Percentiles rank a stretch among this genome's conserved stretches.
These are phyloP conservation scores for mouse (Mus musculus) DNA, from an alignment of 2,113 vertebrate genomes.

Conservation along the genomic window GRCm39 chr10:56741001-56741500, in stretches of 20 bases:
- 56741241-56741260: neutral
- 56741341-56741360: no score
- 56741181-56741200: no score
- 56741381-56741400: no score
- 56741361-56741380: neutral
- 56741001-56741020: neutral
- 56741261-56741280: neutral
- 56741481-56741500: neutral
- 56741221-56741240: neutral
- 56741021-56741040: constrained; percentile 14
- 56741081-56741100: no score
- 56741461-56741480: neutral
- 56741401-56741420: neutral
- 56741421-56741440: neutral
- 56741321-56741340: neutral
- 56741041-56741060: neutral
- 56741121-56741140: neutral
- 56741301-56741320: neutral
- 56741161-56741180: neutral
- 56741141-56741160: neutral
- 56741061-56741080: neutral
- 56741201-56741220: neutral
- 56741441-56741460: no score
- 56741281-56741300: neutral
- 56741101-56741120: neutral